phyloP scores from a whole-genome alignment of 2,113 vertebrate genomes.

The Phodopus roborovskii region DNA sequence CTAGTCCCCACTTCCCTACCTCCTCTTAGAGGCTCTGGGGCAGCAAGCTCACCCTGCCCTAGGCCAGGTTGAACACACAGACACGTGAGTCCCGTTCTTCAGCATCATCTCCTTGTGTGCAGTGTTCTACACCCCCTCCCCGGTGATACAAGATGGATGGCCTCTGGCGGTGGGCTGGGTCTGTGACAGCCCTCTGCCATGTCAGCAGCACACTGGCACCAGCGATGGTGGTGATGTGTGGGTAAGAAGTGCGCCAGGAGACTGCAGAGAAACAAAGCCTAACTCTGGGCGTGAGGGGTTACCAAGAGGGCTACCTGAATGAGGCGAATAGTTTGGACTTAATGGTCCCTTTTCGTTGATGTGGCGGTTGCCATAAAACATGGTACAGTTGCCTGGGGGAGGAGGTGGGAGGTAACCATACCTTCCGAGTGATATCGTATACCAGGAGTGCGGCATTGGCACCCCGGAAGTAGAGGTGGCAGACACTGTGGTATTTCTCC shows the following conservation, averaged over 20 bases:
- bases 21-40: neutral
- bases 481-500: conserved; percentile 91
- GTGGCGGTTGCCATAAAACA: neutral
- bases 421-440: conserved; percentile 89
- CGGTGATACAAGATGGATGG: neutral
- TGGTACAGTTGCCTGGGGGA: fast-evolving
- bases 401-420: conserved; percentile 42
- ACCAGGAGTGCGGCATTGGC: conserved; percentile 86
- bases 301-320: neutral
- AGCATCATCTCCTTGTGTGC: neutral
- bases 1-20: neutral
- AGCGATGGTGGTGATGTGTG: fast-evolving
- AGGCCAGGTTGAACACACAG: neutral
- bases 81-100: neutral
- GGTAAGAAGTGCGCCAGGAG: neutral
- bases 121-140: neutral
- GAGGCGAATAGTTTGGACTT: neutral
- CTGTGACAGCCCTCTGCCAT: no score
- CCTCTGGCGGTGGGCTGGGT: no score
- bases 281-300: fast-evolving
- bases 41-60: neutral
- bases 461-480: conserved; percentile 89
- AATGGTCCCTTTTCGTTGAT: fast-evolving
- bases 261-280: neutral
- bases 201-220: neutral